Percentiles rank a stretch among this genome's conserved stretches.
Conservation (phyloP, 2,113 vertebrate species). For the Lanius collurio region DNA sequence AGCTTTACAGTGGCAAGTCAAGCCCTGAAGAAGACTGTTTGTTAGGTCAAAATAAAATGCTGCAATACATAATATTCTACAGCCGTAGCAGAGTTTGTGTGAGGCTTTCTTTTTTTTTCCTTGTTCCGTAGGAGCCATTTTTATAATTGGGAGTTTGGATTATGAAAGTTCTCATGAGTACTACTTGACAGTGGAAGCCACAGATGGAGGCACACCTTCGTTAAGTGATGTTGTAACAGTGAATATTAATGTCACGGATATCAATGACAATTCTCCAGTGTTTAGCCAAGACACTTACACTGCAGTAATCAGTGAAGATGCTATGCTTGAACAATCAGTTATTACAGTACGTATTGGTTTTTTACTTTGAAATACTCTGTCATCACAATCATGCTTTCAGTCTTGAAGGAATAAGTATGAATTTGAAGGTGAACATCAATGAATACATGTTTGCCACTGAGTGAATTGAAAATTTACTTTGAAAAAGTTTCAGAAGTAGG, state of each 20-base stretch:
- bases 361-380: neutral
- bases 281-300: slow-evolving; percentile 91
- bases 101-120: neutral
- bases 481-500: neutral
- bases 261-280: slow-evolving; percentile 90
- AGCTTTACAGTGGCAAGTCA: neutral
- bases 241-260: slow-evolving; percentile 92
- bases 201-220: slow-evolving; percentile 89
- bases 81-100: neutral
- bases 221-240: slow-evolving; percentile 92
- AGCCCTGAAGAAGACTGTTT: neutral
- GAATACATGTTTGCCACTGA: neutral
- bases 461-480: neutral
- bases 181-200: slow-evolving; percentile 93
- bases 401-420: neutral
- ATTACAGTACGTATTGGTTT: slow-evolving; percentile 75
- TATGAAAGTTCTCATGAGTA: slow-evolving; percentile 92
- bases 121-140: slow-evolving; percentile 82
- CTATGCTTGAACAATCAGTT: slow-evolving; percentile 83
- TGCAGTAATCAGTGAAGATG: slow-evolving; percentile 90
- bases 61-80: neutral
- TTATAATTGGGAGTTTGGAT: slow-evolving; percentile 89
- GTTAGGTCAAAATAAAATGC: neutral
- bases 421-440: neutral
- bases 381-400: neutral